A percentile compares a stretch with the other conserved stretches of the same genome.
Conservation (phyloP, 2,888 invertebrate genomes). For the Spisula subtruncata region DNA sequence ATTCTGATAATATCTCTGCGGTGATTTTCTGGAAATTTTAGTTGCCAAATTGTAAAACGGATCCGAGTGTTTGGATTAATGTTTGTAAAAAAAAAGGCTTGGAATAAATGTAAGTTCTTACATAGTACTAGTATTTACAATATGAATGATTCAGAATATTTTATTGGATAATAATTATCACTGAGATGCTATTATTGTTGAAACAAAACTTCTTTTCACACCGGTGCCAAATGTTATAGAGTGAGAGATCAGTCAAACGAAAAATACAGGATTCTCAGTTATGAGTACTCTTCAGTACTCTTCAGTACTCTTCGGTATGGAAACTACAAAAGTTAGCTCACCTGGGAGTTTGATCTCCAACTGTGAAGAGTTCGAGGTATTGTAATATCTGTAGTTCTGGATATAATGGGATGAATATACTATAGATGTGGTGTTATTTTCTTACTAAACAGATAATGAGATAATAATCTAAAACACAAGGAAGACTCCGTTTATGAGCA, state of each 20-base stretch:
- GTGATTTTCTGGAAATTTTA: constrained; percentile 30
- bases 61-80: constrained; percentile 16
- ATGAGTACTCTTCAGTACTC: constrained; percentile 39
- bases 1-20: constrained; percentile 30
- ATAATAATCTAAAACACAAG: constrained; percentile 65
- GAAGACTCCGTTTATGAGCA: constrained; percentile 53
- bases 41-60: constrained; percentile 22
- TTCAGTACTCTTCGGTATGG: constrained; percentile 36
- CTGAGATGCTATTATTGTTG: constrained; percentile 2
- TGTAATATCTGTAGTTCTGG: constrained; percentile 44
- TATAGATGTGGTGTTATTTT: constrained; percentile 51
- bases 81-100: constrained; percentile 11
- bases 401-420: constrained; percentile 39
- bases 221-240: constrained; percentile 21
- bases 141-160: constrained; percentile 8
- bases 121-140: not conserved
- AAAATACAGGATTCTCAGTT: constrained; percentile 7
- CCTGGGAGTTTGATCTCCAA: constrained; percentile 43
- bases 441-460: constrained; percentile 50
- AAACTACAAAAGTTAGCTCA: constrained; percentile 35
- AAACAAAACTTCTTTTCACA: constrained; percentile 31
- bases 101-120: constrained; percentile 11
- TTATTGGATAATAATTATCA: constrained; percentile 28
- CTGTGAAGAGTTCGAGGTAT: constrained; percentile 37
- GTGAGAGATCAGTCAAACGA: constrained; percentile 2